A percentile compares a stretch with the other conserved stretches of the same genome.
Evolutionary conservation across 2,113 vertebrate species (phyloP).

Genomic region (Oreocharis arfaki): DNA sequence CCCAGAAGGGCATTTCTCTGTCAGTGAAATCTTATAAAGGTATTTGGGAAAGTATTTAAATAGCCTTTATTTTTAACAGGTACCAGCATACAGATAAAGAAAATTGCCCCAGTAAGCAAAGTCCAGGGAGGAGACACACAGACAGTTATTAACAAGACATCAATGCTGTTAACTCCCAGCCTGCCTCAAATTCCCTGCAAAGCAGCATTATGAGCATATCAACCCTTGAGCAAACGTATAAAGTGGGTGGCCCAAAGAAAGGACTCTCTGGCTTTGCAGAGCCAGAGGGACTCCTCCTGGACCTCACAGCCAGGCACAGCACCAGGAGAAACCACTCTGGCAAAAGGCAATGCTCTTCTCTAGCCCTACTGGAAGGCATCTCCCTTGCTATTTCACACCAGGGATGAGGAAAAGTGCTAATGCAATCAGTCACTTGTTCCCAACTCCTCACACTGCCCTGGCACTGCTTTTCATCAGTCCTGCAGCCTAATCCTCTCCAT

Average conservation of each 20-base stretch:
- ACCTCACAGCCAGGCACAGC: neutral
- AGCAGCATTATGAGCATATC: neutral
- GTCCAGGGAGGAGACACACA: neutral
- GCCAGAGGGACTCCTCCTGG: neutral
- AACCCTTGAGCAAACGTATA: neutral
- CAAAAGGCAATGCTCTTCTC: neutral
- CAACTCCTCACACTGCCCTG: neutral
- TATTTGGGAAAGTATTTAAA: neutral
- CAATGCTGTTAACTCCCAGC: neutral
- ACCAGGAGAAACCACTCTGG: neutral
- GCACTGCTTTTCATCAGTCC: neutral
- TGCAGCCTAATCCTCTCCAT: rapidly evolving
- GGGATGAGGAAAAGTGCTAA: neutral
- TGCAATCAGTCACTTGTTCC: neutral
- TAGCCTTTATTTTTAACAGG: neutral
- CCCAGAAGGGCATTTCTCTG: neutral
- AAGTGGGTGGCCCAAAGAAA: neutral
- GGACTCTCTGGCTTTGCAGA: neutral
- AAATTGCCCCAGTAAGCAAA: neutral
- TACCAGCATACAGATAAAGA: neutral
- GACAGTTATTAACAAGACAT: neutral
- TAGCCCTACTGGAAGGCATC: neutral
- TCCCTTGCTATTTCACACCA: neutral
- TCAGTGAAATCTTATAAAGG: neutral
- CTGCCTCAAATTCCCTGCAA: neutral